These are phyloP conservation scores for Sebastiscus tertius DNA, from an alignment of 2,797 vertebrate species.

Conservation along the genomic window DNA sequence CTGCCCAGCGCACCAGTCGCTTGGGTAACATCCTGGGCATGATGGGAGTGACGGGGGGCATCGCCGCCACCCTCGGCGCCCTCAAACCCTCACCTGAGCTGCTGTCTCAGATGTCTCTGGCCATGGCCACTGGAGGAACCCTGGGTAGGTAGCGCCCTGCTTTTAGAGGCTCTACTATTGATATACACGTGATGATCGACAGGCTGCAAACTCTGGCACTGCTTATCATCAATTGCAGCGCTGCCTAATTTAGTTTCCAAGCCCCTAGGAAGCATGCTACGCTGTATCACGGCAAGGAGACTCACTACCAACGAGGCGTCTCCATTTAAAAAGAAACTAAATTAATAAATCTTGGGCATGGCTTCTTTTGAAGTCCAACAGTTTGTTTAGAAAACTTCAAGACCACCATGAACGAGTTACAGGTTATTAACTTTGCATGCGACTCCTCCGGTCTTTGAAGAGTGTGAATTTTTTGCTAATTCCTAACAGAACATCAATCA, in stretches of 20 bases:
- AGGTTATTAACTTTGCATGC: constrained; percentile 37
- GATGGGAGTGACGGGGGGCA: constrained; percentile 80
- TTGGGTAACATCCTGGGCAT: constrained; percentile 82
- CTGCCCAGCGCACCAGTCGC: constrained; percentile 77
- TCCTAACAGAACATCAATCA: constrained; percentile 63
- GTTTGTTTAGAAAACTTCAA: constrained; percentile 45
- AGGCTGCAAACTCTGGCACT: neutral
- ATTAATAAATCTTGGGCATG: neutral
- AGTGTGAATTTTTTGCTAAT: constrained; percentile 41
- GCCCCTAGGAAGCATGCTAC: neutral
- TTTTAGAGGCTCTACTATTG: neutral
- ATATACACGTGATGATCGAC: neutral
- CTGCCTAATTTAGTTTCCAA: neutral
- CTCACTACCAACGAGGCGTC: neutral
- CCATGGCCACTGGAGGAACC: constrained; percentile 81
- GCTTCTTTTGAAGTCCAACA: constrained; percentile 25
- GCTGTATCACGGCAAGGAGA: neutral
- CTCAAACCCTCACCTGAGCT: constrained; percentile 83
- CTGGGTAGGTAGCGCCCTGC: constrained; percentile 52
- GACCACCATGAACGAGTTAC: constrained; percentile 44
- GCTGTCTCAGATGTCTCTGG: constrained; percentile 83
- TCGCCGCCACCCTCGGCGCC: constrained; percentile 79
- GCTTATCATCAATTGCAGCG: neutral
- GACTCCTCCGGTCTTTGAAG: constrained; percentile 29
- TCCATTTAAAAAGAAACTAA: constrained; percentile 17